Percentiles rank a stretch among this genome's conserved stretches.
Conservation (phyloP, 2,113 vertebrate species). For the Megaceryle torquata region DNA sequence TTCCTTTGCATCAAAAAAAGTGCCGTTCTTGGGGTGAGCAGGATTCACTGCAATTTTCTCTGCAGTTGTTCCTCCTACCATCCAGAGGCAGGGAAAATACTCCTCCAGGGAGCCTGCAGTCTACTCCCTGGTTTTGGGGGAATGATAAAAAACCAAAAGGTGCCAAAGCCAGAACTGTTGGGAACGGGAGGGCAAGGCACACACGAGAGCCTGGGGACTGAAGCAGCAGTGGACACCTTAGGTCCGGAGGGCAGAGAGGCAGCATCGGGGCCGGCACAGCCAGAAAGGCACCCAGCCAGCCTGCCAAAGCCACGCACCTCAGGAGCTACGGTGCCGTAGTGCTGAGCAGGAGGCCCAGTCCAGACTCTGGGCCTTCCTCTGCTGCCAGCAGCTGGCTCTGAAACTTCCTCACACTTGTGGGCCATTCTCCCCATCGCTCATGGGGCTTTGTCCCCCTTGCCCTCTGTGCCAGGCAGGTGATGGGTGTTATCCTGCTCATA, state of each 20-base stretch:
- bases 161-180: background rate
- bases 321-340: accelerated
- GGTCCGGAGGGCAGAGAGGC: accelerated
- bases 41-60: background rate
- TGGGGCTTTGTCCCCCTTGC: background rate
- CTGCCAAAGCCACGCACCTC: accelerated
- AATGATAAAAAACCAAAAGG: background rate
- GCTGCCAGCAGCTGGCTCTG: background rate
- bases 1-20: background rate
- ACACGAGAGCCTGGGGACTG: background rate
- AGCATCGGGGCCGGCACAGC: accelerated
- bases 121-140: background rate
- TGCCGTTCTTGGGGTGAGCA: background rate
- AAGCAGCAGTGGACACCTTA: accelerated
- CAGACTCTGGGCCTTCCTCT: background rate
- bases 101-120: background rate
- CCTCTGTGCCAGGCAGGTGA: background rate
- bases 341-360: accelerated
- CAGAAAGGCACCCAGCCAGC: too few relatives aligned
- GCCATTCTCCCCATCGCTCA: too few relatives aligned
- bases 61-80: background rate
- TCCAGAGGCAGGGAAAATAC: background rate
- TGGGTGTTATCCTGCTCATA: background rate
- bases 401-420: background rate
- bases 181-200: background rate